Evolutionary conservation across 2,113 vertebrate species (phyloP).

Genomic region (Henicopernis longicauda): DNA sequence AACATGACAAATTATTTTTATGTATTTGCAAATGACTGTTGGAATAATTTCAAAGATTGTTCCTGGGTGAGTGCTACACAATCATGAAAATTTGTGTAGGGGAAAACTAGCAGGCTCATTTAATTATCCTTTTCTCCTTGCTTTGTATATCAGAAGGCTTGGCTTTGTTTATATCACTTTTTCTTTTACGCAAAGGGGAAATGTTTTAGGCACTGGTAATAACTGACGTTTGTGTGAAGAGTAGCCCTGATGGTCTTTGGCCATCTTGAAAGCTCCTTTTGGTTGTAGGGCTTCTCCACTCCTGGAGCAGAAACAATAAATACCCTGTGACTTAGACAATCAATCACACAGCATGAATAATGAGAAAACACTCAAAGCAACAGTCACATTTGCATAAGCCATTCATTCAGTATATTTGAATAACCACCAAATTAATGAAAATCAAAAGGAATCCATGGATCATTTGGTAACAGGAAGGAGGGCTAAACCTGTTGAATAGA

Average conservation of each 20-base stretch:
- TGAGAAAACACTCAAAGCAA: conserved; percentile 26
- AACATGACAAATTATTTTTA: background rate
- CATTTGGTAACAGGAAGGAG: conserved; percentile 26
- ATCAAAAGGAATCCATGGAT: conserved; percentile 17
- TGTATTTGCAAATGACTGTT: background rate
- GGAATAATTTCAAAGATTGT: background rate
- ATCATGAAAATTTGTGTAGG: background rate
- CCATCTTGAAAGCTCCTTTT: background rate
- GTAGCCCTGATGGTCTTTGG: background rate
- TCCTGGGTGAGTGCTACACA: background rate
- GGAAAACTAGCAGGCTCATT: background rate
- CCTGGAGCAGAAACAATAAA: conserved; percentile 22
- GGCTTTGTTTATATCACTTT: background rate
- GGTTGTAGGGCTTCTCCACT: background rate
- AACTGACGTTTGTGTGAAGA: background rate
- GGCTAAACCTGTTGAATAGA: background rate
- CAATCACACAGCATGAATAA: conserved; percentile 40
- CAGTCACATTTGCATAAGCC: conserved; percentile 51
- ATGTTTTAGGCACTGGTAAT: background rate
- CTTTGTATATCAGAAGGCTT: background rate
- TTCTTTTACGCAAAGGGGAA: background rate
- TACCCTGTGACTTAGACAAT: background rate
- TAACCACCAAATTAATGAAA: conserved; percentile 44
- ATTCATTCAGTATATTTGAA: conserved; percentile 23
- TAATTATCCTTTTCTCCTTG: background rate